These are phyloP conservation scores for Drosophila bocqueti DNA, from an alignment of 1,140 invertebrate species.

Conservation along the genomic window DNA sequence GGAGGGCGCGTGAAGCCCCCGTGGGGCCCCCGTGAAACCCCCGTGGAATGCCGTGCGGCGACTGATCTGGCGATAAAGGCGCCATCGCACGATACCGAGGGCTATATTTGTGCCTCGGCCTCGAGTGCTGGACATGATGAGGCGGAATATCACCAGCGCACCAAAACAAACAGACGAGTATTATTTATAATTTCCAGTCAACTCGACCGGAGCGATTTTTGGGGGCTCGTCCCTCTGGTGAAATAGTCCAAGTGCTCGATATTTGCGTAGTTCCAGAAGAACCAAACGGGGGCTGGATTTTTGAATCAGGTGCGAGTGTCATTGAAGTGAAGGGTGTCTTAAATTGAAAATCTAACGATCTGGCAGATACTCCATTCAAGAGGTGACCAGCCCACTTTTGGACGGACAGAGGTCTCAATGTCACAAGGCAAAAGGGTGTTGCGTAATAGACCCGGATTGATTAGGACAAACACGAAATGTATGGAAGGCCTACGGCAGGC, in stretches of 20 bases:
- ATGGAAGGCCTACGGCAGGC: conserved; percentile 11
- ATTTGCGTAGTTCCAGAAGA: conserved; percentile 20
- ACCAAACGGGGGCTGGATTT: conserved; percentile 14
- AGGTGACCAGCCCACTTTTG: conserved; percentile 45
- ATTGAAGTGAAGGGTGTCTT: conserved; percentile 39
- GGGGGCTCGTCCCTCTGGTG: conserved; percentile 78
- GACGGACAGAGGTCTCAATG: conserved; percentile 43
- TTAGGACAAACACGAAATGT: conserved; percentile 6
- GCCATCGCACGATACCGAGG: conserved; percentile 51
- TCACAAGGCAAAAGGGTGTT: conserved; percentile 42
- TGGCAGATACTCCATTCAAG: not conserved
- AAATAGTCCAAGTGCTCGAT: conserved; percentile 50
- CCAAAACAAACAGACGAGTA: conserved; percentile 46
- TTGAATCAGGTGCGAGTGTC: conserved; percentile 11
- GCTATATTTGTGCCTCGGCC: conserved; percentile 36
- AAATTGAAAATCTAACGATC: conserved; percentile 13
- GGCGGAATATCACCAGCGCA: conserved; percentile 28
- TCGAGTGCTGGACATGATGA: conserved; percentile 51
- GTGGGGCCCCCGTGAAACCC: conserved; percentile 63
- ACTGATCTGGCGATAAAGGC: conserved; percentile 56
- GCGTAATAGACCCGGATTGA: conserved; percentile 38
- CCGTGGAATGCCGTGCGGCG: conserved; percentile 41
- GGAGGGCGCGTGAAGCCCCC: conserved; percentile 51
- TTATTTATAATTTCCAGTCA: conserved; percentile 56
- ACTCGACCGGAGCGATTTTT: conserved; percentile 39